These are phyloP conservation scores for Lycia hirtaria DNA, from an alignment of 2,888 invertebrate genomes.

Conservation along the genomic window DNA sequence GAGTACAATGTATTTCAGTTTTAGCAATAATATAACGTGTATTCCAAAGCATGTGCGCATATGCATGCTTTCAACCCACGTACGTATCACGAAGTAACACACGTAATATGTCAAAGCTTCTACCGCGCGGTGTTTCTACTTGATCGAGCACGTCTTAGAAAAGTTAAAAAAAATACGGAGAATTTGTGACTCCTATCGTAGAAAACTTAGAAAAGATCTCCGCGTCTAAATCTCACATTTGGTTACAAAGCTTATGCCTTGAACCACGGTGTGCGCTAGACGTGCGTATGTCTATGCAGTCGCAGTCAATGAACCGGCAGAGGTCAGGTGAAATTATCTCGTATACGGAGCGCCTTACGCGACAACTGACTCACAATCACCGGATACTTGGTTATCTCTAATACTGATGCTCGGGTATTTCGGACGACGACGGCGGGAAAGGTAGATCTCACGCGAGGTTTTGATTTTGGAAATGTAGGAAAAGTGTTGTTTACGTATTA, in stretches of 20 bases:
- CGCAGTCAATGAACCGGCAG: conserved; percentile 83
- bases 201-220: no score
- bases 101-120: no score
- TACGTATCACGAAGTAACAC: no score
- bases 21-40: no score
- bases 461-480: conserved; percentile 12
- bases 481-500: conserved; percentile 1
- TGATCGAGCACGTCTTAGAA: no score
- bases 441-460: conserved; percentile 10
- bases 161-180: no score
- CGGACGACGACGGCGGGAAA: conserved; percentile 43
- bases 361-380: conserved; percentile 79
- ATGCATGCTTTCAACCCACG: no score
- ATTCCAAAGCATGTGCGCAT: no score
- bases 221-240: no score
- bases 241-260: conserved; percentile 26
- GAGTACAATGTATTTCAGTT: no score
- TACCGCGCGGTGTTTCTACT: no score
- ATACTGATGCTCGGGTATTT: conserved; percentile 62
- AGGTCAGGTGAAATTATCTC: conserved; percentile 85
- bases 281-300: conserved; percentile 82
- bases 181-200: no score
- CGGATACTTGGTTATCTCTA: conserved; percentile 71
- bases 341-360: conserved; percentile 67
- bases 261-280: conserved; percentile 59